phyloP scores from a whole-genome alignment of 1,140 invertebrate species.

The Melipona quadrifasciata region DNA sequence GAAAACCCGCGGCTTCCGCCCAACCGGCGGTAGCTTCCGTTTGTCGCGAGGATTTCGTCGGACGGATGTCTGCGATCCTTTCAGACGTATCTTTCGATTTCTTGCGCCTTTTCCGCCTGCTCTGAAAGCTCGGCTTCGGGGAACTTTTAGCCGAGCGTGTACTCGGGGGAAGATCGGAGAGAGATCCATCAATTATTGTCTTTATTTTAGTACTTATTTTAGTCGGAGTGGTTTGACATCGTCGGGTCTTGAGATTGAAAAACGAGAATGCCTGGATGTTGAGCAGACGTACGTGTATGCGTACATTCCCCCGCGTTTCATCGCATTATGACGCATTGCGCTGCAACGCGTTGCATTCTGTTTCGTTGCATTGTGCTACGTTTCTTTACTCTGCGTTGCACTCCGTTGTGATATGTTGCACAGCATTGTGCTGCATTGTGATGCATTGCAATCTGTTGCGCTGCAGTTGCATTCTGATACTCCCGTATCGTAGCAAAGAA shows the following conservation, averaged over 20 bases:
- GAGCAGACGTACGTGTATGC: no score
- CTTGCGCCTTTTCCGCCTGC: background rate
- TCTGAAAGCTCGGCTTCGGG: background rate
- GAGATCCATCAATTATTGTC: background rate
- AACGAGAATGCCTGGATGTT: no score
- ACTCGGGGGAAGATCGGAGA: no score
- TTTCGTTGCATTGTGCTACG: no score
- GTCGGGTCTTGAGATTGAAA: no score
- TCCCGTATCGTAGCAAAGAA: background rate
- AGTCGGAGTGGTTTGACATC: no score
- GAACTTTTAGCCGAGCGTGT: background rate
- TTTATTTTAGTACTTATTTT: no score
- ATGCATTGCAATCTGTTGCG: background rate
- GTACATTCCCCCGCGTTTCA: no score
- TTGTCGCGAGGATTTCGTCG: background rate
- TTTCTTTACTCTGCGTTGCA: no score
- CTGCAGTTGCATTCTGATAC: background rate
- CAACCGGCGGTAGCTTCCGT: background rate
- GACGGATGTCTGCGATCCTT: background rate
- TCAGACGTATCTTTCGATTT: background rate
- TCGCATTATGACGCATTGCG: no score
- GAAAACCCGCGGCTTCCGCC: slow-evolving; percentile 31
- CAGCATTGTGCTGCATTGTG: background rate
- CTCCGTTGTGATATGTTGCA: no score
- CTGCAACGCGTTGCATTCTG: no score